phyloP scores from a whole-genome alignment of 2,797 vertebrate species.

The Semotilus atromaculatus region DNA sequence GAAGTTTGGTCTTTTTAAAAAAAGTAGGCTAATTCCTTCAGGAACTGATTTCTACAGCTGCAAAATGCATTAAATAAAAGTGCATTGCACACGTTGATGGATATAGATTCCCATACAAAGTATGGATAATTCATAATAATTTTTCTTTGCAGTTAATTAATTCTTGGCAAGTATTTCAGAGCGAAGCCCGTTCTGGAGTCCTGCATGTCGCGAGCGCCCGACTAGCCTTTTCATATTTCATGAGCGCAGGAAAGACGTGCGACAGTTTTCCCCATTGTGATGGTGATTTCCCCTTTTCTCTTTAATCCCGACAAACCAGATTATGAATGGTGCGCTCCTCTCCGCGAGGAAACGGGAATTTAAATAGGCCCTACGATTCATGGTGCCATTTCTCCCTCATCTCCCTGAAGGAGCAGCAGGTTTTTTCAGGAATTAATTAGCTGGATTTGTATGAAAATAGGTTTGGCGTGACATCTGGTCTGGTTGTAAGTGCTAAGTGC shows the following conservation, averaged over 20 bases:
- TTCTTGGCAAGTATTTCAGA: conserved; percentile 57
- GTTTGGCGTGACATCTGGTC: conserved; percentile 69
- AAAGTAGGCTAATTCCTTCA: background rate
- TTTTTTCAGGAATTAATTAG: conserved; percentile 67
- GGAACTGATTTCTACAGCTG: background rate
- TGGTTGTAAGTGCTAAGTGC: conserved; percentile 66
- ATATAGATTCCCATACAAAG: conserved; percentile 32
- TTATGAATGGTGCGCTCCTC: conserved; percentile 65
- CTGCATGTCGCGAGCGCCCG: conserved; percentile 48
- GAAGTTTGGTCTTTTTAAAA: background rate
- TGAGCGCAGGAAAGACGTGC: conserved; percentile 59
- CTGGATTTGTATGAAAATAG: conserved; percentile 72
- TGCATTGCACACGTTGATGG: conserved; percentile 9
- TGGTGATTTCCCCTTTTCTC: conserved; percentile 66
- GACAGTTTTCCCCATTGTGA: conserved; percentile 63
- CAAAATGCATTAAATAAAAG: background rate
- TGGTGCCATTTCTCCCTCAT: conserved; percentile 30
- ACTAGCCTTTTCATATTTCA: conserved; percentile 62
- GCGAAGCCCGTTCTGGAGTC: conserved; percentile 29
- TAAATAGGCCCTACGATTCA: conserved; percentile 54
- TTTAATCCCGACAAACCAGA: conserved; percentile 69
- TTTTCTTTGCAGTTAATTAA: conserved; percentile 59
- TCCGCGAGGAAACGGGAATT: conserved; percentile 58
- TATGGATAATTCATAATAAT: conserved; percentile 57
- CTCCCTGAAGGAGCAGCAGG: conserved; percentile 55